Conservation (phyloP, 2,113 vertebrate species). For the Anser brachyrhynchus region DNA sequence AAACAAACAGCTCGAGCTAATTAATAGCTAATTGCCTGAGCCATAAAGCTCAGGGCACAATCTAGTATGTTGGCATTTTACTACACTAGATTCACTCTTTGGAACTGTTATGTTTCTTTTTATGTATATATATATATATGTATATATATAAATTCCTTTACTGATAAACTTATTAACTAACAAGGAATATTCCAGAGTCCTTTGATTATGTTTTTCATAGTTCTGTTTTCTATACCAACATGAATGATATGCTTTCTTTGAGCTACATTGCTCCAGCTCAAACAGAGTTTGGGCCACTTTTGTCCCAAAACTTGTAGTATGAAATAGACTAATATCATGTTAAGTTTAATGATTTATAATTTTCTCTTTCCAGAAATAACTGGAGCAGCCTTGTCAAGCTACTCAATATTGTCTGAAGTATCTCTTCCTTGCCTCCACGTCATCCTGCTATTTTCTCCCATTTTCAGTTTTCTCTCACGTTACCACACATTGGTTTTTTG, state of each 20-base stretch:
- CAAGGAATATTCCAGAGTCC: background rate
- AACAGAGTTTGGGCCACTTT: background rate
- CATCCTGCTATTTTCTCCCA: background rate
- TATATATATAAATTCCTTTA: background rate
- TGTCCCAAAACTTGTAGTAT: background rate
- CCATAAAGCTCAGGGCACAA: background rate
- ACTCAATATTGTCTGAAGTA: background rate
- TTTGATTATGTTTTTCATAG: background rate
- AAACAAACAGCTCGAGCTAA: conserved; percentile 43
- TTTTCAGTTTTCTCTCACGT: background rate
- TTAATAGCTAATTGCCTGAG: background rate
- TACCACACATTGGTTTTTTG: background rate
- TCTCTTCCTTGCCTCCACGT: background rate
- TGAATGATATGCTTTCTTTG: background rate
- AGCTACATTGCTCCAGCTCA: background rate
- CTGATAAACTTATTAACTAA: background rate
- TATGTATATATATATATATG: background rate
- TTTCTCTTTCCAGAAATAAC: background rate
- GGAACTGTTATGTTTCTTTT: background rate
- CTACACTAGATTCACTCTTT: background rate
- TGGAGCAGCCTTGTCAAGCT: background rate
- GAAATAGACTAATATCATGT: background rate
- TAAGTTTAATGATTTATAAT: background rate
- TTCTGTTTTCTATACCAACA: background rate
- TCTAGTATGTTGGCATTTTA: background rate